Conservation (phyloP, 2,113 vertebrate species). For the Notarius lentiginosus region DNA sequence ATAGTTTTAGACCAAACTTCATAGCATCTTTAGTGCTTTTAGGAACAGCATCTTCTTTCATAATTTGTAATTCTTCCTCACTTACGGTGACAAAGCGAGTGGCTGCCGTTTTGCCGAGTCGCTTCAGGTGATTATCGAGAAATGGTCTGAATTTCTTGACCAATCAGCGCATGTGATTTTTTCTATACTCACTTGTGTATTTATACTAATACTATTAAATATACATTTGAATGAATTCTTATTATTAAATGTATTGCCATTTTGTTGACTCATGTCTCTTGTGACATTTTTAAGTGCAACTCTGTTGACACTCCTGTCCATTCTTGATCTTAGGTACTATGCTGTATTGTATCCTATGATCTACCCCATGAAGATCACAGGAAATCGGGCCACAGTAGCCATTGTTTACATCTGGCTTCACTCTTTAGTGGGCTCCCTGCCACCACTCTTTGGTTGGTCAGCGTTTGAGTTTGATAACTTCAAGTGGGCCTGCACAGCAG, state of each 20-base stretch:
- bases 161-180: no score
- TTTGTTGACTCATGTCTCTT: background rate
- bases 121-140: no score
- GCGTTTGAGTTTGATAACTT: conserved; percentile 92
- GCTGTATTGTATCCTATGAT: conserved; percentile 98
- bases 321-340: conserved; percentile 81
- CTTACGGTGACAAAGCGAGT: no score
- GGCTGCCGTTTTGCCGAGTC: no score
- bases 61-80: no score
- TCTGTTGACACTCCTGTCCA: background rate
- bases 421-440: conserved; percentile 90
- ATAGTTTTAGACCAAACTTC: no score
- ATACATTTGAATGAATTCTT: no score
- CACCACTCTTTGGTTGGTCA: conserved; percentile 95
- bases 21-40: no score
- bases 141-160: no score
- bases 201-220: no score
- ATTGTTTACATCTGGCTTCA: conserved; percentile 95
- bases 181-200: no score
- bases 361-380: conserved; percentile 98
- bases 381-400: conserved; percentile 87
- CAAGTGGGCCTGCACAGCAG: conserved; percentile 95
- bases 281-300: background rate
- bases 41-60: no score
- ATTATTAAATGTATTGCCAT: conserved; percentile 21